Evolutionary conservation across 1,140 invertebrate species (phyloP), one percentile per base, ranked within the genome.

Genomic region (Oppia nitens): DNA sequence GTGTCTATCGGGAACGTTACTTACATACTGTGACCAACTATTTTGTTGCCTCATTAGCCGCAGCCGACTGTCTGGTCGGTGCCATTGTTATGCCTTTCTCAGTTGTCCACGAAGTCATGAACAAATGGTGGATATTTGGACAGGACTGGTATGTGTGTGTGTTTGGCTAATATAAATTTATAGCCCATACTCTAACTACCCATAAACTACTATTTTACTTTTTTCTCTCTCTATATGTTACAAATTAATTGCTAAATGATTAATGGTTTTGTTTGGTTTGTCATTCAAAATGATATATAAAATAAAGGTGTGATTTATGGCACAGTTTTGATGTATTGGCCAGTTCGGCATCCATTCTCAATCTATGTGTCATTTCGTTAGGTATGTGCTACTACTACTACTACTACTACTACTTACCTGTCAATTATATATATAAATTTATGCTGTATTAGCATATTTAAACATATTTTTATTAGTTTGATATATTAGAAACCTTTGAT

Each of bases 301-400:
- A 20, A 9, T 32, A 2, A 48, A 57, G 55, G 55, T 98, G 94
- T 71, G 90, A 96, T 65, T 81, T 95, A 2, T 98, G 94, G 94
- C 81, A 92, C 51, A 94, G 88, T 0, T 72, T 96, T 50, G 95
- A 98, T 71, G 92, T 98, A 1, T 79, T 97, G 9, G 96, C 93
- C 67, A 91, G 85, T 59, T 91, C 92, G 0, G 90, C 92, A 0
- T 93, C 88, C 1, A 98, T 98, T 66, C 75, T 98, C 11, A 98
- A 97, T 73, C 75, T 98, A 4, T 98, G 94, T 72, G 92, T 95
- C 0, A 98, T 98, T 65, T 94, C 90, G 50, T 45, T 57, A 29
- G 56, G 56, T 57, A 2, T 29, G 55, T 49, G n/a, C 71, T 98
- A 12, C 12, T 26, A 52, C 11, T 56, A 4, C 25, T 49, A 25